Base-by-base conservation (phyloP, 2,113 vertebrate species). In the Caloenas nicobarica region DNA sequence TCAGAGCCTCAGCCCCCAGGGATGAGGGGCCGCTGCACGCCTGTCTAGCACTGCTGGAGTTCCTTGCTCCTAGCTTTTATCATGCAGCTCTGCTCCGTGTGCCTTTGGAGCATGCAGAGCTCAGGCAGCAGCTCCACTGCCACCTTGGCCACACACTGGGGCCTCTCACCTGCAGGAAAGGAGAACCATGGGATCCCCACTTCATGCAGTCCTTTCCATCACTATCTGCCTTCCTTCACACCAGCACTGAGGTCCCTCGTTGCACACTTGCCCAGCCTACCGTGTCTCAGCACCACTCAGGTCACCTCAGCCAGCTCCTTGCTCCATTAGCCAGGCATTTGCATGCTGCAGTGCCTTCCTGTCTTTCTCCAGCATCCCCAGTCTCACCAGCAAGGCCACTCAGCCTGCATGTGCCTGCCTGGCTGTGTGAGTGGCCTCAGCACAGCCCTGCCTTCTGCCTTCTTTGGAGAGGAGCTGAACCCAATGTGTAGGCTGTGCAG, bases 391-490 rank as follows among this genome's bases (percentile, higher is more conserved):
- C 9, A 60, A 81, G 40, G 14, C 31, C 4, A 9, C 16, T 51
- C 3, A 3, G 24, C 33, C 8, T 72, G 13, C 2, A 1, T 1
- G 0, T 16, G 4, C 16, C 4, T 64, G 40, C 7, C 7, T 14
- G 60, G 26, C 12, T 77, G 16, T 68, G 36, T 21, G 24, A 50
- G 33, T 14, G 44, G 33, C 62, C 23, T 79, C 29, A 38, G 74
- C 28, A 38, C 28, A 54, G 15, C 18, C 40, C 28, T 62, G 38
- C 38, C 26, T 25, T 42, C 11, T 17, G 6, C 25, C 4, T 42
- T 69, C 22, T 25, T 73, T 34, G 42, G 25, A 40, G 18, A 31
- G 36, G 6, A 48, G 22, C 48, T 64, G 71, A 82, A 53, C 22
- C 10, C 23, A 11, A 0, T 46, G 13, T 57, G 34, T 36, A 13